Percentiles rank a stretch among this genome's conserved stretches.
These are phyloP conservation scores for Phymorhynchus buccinoides DNA, from an alignment of 1,140 invertebrate species.

Conservation along the genomic window DNA sequence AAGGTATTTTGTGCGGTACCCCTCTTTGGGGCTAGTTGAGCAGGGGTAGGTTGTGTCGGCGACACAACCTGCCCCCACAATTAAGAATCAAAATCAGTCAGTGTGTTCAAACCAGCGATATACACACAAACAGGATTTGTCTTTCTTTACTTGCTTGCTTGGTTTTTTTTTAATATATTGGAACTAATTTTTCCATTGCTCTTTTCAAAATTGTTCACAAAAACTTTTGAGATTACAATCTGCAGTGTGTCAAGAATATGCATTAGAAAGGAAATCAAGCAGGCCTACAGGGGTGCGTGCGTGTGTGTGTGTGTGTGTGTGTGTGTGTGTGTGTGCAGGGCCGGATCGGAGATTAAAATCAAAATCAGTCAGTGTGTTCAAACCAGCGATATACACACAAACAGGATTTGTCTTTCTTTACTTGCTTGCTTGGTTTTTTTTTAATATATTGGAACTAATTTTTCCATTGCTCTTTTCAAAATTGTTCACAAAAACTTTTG, in stretches of 20 bases:
- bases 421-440: not conserved
- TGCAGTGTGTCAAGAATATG: too few species aligned
- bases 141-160: not conserved
- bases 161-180: not conserved
- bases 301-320: slow-evolving; percentile 3
- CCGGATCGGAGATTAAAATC: not conserved
- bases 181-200: not conserved
- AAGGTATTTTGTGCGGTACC: too few species aligned
- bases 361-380: not conserved
- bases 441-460: not conserved
- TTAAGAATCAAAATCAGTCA: not conserved
- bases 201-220: too few species aligned
- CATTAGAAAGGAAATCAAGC: too few species aligned
- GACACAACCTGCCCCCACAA: too few species aligned
- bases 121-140: not conserved
- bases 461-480: too few species aligned
- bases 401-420: not conserved
- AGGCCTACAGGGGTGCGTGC: too few species aligned
- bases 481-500: too few species aligned
- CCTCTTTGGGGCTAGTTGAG: too few species aligned
- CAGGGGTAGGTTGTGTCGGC: too few species aligned
- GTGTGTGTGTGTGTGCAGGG: not conserved
- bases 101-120: not conserved
- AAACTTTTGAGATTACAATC: too few species aligned
- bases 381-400: not conserved